Conservation (phyloP, 2,888 invertebrate species). For the Drosophila cracens region DNA sequence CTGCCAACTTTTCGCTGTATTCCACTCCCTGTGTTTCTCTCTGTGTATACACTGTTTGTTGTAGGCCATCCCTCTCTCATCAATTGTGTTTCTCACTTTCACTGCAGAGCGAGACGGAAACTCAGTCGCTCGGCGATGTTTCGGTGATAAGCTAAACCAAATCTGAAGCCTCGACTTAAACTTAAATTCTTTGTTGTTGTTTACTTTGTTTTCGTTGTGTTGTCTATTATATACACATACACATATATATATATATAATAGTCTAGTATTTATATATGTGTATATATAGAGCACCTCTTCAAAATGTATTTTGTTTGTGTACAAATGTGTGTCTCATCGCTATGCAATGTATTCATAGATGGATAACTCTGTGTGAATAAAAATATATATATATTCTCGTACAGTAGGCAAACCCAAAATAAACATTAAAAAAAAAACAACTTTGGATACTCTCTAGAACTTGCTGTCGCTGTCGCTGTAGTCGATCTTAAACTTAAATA, state of each 20-base stretch:
- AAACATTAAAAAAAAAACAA: background rate
- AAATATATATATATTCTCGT: slow-evolving; percentile 11
- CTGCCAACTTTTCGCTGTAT: background rate
- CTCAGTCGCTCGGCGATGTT: slow-evolving; percentile 20
- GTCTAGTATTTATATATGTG: background rate
- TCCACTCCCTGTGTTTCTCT: background rate
- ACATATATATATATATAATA: background rate
- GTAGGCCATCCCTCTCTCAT: slow-evolving; percentile 3
- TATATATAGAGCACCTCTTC: slow-evolving; percentile 7
- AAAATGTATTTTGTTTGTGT: slow-evolving; percentile 33
- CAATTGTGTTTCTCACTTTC: slow-evolving; percentile 12
- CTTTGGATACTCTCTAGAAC: slow-evolving; percentile 19
- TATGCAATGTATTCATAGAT: slow-evolving; percentile 30
- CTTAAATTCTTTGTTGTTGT: slow-evolving; percentile 36
- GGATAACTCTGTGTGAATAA: slow-evolving; percentile 38
- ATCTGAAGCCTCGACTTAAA: slow-evolving; percentile 8
- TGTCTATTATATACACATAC: slow-evolving; percentile 6
- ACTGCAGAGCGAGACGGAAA: background rate
- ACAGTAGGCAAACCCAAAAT: slow-evolving; percentile 7
- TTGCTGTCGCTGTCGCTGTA: slow-evolving; percentile 25
- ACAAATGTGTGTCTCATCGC: slow-evolving; percentile 40
- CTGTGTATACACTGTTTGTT: background rate
- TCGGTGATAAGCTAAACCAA: slow-evolving; percentile 30
- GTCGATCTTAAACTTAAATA: slow-evolving; percentile 21
- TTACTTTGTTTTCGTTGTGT: slow-evolving; percentile 24